Conservation (phyloP, 2,888 invertebrate species). For the Lasioglossum marginatum region DNA sequence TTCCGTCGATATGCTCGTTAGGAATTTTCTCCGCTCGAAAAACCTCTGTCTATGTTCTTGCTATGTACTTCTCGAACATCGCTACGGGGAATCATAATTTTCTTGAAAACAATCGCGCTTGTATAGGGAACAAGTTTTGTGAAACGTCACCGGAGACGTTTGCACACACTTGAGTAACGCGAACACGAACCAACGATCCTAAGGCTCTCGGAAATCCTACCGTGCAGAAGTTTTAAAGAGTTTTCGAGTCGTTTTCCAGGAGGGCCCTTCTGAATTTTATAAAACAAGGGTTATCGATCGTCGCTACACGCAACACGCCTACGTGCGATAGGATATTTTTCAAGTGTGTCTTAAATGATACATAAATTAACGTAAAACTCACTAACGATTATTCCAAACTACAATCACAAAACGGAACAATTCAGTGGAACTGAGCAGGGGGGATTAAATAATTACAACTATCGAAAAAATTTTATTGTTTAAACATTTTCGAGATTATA, state of each 20-base stretch:
- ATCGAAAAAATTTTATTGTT: not conserved
- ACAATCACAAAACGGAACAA: not conserved
- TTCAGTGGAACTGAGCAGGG: not conserved
- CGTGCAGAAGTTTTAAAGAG: conserved; percentile 26
- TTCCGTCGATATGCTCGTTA: not conserved
- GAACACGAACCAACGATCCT: conserved; percentile 10
- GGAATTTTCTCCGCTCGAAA: not conserved
- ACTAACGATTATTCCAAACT: not conserved
- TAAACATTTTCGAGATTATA: not conserved
- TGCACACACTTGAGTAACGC: not conserved
- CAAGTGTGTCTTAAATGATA: not conserved
- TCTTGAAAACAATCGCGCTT: not conserved
- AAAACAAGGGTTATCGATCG: conserved; percentile 48
- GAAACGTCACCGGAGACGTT: conserved; percentile 23
- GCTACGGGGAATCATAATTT: not conserved
- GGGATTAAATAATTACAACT: not conserved
- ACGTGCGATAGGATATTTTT: not conserved
- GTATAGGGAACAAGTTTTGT: not conserved
- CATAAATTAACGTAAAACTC: not conserved
- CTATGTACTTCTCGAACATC: not conserved
- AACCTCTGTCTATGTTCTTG: not conserved
- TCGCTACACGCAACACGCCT: not conserved
- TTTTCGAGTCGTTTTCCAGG: conserved; percentile 8
- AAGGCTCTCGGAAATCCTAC: not conserved
- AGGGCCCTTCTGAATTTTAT: conserved; percentile 25